These are phyloP conservation scores for Sebastes matsubarae DNA, from an alignment of 2,797 vertebrate genomes.

Conservation along the genomic window DNA sequence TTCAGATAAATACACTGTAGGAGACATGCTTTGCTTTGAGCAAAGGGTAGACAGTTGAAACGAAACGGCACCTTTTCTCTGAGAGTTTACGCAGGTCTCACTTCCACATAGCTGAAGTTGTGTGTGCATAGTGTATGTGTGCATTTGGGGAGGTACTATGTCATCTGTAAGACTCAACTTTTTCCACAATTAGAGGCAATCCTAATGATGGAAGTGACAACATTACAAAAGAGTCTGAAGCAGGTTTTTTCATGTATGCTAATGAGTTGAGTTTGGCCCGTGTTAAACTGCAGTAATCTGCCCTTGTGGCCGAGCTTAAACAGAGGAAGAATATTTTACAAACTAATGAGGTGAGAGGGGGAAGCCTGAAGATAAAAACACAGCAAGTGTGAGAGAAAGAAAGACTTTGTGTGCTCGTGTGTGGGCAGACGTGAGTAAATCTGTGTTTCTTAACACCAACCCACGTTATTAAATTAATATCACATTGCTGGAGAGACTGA, in stretches of 20 bases:
- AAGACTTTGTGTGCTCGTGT: conserved; percentile 13
- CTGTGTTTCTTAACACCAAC: conserved; percentile 29
- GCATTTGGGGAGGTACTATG: too few species aligned
- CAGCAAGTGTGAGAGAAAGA: conserved; percentile 30
- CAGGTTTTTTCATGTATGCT: neutral
- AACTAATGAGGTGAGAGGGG: conserved; percentile 41
- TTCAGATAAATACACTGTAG: neutral
- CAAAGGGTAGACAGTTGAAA: neutral
- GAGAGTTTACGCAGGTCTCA: neutral
- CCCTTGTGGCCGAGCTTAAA: conserved; percentile 15
- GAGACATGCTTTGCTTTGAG: neutral
- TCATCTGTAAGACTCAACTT: neutral
- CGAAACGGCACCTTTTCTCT: neutral
- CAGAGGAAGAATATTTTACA: conserved; percentile 3
- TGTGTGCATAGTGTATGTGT: neutral
- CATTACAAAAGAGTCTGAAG: neutral
- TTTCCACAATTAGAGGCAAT: neutral
- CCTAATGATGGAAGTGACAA: neutral
- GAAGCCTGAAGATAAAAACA: conserved; percentile 35
- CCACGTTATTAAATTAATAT: conserved; percentile 49
- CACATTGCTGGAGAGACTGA: conserved; percentile 42
- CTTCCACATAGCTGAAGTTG: neutral
- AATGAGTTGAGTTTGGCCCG: neutral
- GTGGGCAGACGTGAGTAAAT: conserved; percentile 34
- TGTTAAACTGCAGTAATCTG: neutral